These are phyloP conservation scores for Cotesia chilonis DNA, from an alignment of 1,140 invertebrate genomes.

Conservation along the genomic window DNA sequence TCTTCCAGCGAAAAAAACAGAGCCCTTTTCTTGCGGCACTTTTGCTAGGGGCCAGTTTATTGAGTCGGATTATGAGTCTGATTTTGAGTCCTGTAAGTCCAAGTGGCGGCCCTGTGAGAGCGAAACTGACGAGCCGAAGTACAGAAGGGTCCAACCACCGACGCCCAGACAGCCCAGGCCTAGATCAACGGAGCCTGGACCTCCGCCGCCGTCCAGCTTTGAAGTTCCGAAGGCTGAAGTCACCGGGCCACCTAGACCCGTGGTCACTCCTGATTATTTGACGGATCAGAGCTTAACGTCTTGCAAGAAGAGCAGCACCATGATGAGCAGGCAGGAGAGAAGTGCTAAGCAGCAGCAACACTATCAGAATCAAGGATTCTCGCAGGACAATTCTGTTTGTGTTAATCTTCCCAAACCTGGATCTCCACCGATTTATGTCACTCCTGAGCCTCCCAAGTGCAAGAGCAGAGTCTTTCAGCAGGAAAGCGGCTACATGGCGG, in stretches of 20 bases:
- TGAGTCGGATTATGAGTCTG: constrained; percentile 80
- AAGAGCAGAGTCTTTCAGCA: constrained; percentile 65
- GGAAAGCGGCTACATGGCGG: constrained; percentile 77
- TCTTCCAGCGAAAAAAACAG: constrained; percentile 57
- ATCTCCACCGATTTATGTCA: constrained; percentile 68
- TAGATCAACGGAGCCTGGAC: constrained; percentile 68
- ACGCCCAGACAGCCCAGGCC: constrained; percentile 58
- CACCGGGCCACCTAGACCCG: constrained; percentile 64
- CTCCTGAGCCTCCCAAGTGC: constrained; percentile 69
- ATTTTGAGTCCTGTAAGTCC: constrained; percentile 67
- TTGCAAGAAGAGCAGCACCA: constrained; percentile 42
- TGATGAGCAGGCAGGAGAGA: constrained; percentile 50
- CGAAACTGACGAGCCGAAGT: constrained; percentile 72
- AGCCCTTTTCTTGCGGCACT: constrained; percentile 65
- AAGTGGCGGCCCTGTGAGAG: constrained; percentile 75
- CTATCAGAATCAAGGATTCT: constrained; percentile 34
- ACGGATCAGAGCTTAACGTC: constrained; percentile 35
- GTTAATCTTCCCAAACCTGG: constrained; percentile 61
- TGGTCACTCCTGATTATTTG: constrained; percentile 52
- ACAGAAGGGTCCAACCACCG: constrained; percentile 68
- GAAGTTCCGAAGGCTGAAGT: constrained; percentile 67
- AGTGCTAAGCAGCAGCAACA: constrained; percentile 52
- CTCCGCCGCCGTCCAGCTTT: constrained; percentile 68
- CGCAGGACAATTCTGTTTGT: constrained; percentile 28
- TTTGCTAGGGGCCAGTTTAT: constrained; percentile 69